Evolutionary conservation across 2,797 vertebrate species (phyloP).

Genomic region (Parambassis ranga): DNA sequence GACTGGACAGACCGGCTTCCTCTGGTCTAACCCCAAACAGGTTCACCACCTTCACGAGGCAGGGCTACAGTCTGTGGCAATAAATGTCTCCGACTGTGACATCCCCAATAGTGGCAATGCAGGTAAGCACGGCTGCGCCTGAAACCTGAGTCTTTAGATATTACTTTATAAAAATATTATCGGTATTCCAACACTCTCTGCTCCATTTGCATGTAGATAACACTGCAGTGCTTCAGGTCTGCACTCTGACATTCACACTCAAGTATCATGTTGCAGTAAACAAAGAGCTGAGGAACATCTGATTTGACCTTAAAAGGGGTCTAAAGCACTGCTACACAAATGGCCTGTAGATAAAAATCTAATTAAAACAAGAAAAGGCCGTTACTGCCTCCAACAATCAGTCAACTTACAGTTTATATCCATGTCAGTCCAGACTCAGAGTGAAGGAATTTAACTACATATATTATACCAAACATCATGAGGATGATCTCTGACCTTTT

Average conservation of each 20-base stretch:
- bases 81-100: conserved; percentile 16
- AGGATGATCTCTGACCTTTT: too few species aligned
- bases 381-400: too few species aligned
- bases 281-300: conserved; percentile 15
- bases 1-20: conserved; percentile 52
- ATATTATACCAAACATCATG: too few species aligned
- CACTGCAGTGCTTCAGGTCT: background rate
- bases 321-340: conserved; percentile 4
- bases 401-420: too few species aligned
- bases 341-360: background rate
- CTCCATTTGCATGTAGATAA: background rate
- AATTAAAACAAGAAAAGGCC: background rate
- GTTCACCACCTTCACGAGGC: conserved; percentile 2
- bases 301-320: conserved; percentile 20
- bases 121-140: background rate
- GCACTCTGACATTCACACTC: conserved; percentile 17
- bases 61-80: background rate
- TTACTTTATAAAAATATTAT: background rate
- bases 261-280: conserved; percentile 17
- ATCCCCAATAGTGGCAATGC: conserved; percentile 16
- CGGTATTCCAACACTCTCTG: background rate
- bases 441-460: too few species aligned
- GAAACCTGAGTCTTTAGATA: conserved; percentile 15
- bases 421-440: too few species aligned
- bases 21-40: conserved; percentile 37